Base-by-base conservation (phyloP, 2,113 vertebrate species). In the Pandion haliaetus region DNA sequence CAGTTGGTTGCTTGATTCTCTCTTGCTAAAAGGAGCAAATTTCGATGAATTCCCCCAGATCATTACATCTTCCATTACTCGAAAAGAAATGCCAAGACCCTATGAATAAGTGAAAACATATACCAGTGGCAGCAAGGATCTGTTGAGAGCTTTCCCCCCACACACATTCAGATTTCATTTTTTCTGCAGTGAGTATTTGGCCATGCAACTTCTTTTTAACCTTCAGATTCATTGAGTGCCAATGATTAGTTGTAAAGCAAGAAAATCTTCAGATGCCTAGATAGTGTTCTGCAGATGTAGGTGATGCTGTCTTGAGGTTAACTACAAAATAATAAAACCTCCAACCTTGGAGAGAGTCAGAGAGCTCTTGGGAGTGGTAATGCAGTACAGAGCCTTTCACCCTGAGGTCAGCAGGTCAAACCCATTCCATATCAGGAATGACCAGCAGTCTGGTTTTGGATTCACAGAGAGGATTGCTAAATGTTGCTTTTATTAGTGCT, bases 331-430 rank as follows among this genome's bases (percentile, higher is more conserved):
- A 96, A 90, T 93, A 95, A 95, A 96, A 91, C 24, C 20, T 31
- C 8, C 82, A 85, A 19, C 58, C 83, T 94, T 66, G 50, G 93
- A 84, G 66, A 83, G 82, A 91, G 62, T 38, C 79, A 66, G 45
- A 69, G 71, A 90, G 71, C 94, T 95, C 91, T 70, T 82, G 95
- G 91, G 91, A 96, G 66, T 86, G 71, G 87, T 97, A 96, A 97
- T 90, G 91, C 62, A 80, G 89, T 66, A 77, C 89, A 95, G 82
- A 96, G 82, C 96, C 97, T 96, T 97, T 97, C 96, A 95, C 95
- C 89, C 91, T 16, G 26, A 77, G 95, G 97, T 95, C 96, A 95
- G 47, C 58, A 93, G 96, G 96, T 97, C 94, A 97, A 95, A 94
- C 40, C 87, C 93, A 94, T 97, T 96, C 47, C 94, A 91, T 74